Conservation (phyloP, 1,140 invertebrate species). For the Lysiphlebus fabarum region DNA sequence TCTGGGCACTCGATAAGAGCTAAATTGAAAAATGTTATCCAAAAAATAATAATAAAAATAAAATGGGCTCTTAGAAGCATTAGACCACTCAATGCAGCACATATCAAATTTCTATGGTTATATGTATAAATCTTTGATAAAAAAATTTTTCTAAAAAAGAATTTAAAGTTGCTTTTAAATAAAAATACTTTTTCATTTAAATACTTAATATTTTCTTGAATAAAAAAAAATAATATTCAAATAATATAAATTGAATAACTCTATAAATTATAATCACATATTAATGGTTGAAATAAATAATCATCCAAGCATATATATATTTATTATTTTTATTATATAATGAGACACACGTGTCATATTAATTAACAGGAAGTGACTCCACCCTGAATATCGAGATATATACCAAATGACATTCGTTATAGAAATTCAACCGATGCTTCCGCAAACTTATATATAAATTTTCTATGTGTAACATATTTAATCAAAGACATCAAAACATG, state of each 20-base stretch:
- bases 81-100: constrained; percentile 18
- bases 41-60: neutral
- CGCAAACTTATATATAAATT: neutral
- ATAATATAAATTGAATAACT: neutral
- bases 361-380: constrained; percentile 23
- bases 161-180: constrained; percentile 19
- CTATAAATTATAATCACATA: neutral
- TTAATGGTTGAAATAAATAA: neutral
- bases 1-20: constrained; percentile 19
- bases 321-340: constrained; percentile 23
- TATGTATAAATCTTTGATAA: neutral
- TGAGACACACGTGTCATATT: constrained; percentile 27
- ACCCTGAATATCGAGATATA: constrained; percentile 7
- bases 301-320: constrained; percentile 19
- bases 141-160: constrained; percentile 17
- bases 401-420: constrained; percentile 9
- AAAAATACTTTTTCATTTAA: too few relatives aligned
- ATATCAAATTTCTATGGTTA: constrained; percentile 25
- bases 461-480: too few relatives aligned
- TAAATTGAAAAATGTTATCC: constrained; percentile 27
- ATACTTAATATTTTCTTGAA: too few relatives aligned
- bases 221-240: neutral
- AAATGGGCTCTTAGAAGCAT: constrained; percentile 7
- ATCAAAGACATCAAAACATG: too few relatives aligned
- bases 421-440: constrained; percentile 9